A percentile compares a stretch with the other conserved stretches of the same genome.
phyloP scores from a whole-genome alignment of 2,113 vertebrate genomes.

The Irena cyanogastra region DNA sequence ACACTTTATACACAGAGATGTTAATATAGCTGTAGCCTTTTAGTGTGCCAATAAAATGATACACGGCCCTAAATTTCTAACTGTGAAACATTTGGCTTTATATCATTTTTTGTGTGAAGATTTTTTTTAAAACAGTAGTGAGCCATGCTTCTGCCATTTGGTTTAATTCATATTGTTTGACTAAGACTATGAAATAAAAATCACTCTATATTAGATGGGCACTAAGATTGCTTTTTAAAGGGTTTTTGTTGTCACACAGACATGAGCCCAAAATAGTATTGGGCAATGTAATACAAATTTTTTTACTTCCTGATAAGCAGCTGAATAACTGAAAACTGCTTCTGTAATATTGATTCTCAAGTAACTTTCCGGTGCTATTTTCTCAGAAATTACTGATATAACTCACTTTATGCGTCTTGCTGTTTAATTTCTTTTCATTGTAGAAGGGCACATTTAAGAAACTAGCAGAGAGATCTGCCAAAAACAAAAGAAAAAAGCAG shows the following conservation, averaged over 20 bases:
- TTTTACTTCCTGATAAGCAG: background rate
- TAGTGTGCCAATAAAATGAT: conserved; percentile 6
- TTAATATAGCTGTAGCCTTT: background rate
- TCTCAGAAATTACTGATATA: background rate
- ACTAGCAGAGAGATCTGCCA: background rate
- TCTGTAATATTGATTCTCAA: background rate
- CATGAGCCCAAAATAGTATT: background rate
- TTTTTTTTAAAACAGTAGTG: background rate
- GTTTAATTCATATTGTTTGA: background rate
- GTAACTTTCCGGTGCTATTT: background rate
- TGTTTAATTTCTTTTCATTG: background rate
- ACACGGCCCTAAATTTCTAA: background rate
- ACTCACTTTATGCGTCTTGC: background rate
- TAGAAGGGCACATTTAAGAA: background rate
- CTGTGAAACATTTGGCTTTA: background rate
- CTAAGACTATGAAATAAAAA: background rate
- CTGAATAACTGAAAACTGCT: background rate
- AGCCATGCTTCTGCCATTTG: background rate
- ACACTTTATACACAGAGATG: background rate
- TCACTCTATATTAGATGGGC: background rate
- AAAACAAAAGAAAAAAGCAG: background rate
- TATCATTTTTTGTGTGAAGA: background rate
- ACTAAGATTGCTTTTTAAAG: background rate
- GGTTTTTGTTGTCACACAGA: background rate
- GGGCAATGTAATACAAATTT: background rate